These are phyloP conservation scores for human (Homo sapiens) DNA, from an alignment of 2,113 vertebrate species.

Conservation along the genomic window GRCh38 chr7:77266001-77266500, in stretches of 20 bases:
- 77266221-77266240: background rate
- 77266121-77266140: background rate
- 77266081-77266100: background rate
- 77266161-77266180: background rate
- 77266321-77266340: background rate
- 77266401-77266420: background rate
- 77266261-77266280: background rate
- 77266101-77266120: background rate
- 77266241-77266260: background rate
- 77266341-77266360: background rate
- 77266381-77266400: background rate
- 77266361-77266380: background rate
- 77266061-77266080: background rate
- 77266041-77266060: background rate
- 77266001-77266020: background rate
- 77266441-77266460: background rate
- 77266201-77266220: background rate
- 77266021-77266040: background rate
- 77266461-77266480: background rate
- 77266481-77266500: background rate
- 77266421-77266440: background rate
- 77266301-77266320: background rate
- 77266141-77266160: background rate
- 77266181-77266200: background rate
- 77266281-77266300: background rate